Base-by-base conservation (phyloP, 2,113 vertebrate species). In the Halichoeres trimaculatus region DNA sequence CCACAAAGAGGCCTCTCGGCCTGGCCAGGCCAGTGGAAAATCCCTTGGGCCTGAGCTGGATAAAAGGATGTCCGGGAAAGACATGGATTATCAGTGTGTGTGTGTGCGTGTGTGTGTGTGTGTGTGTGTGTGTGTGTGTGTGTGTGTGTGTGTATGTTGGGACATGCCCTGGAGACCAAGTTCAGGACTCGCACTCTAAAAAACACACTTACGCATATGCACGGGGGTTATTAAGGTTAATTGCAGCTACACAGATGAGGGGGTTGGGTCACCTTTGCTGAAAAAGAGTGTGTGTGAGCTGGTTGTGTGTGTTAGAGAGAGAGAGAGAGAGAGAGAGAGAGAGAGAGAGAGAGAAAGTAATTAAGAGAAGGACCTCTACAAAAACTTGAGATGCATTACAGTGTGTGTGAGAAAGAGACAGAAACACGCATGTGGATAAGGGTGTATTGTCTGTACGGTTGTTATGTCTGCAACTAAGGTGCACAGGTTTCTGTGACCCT, bases 401-500 rank as follows among this genome's bases (percentile, higher is more conserved):
- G 45, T 78, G 64, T 85, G 67, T 74, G 54, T 72, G 24, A 13
- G 38, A 45, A 51, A 61, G 48, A 54, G n/a, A 47, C 17, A 48
- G 22, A 64, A 8, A 65, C 62, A 61, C 70, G 72, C n/a, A 48
- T 4, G 20, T 48, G 61, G 65, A 56, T 64, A 43, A 56, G 19
- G 64, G 67, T 61, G 74, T 63, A 79, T 41, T 76, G 87, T 91
- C 77, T 77, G 91, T 90, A 91, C 89, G 88, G 78, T 90, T 96
- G 94, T 96, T 96, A 94, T 96, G 95, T 96, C 95, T 96, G 90
- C 84, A 85, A 86, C 78, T 64, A 69, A 85, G 76, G 74, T 89
- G 85, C 94, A 90, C 92, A 91, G 94, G 93, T 94, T 94, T 93
- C 88, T 78, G 89, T 95, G 93, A 95, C 94, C 93, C 35, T 55